Percentiles rank a stretch among this genome's conserved stretches.
phyloP scores from a whole-genome alignment of 1,140 invertebrate genomes.

The Alviniconcha marisindica region DNA sequence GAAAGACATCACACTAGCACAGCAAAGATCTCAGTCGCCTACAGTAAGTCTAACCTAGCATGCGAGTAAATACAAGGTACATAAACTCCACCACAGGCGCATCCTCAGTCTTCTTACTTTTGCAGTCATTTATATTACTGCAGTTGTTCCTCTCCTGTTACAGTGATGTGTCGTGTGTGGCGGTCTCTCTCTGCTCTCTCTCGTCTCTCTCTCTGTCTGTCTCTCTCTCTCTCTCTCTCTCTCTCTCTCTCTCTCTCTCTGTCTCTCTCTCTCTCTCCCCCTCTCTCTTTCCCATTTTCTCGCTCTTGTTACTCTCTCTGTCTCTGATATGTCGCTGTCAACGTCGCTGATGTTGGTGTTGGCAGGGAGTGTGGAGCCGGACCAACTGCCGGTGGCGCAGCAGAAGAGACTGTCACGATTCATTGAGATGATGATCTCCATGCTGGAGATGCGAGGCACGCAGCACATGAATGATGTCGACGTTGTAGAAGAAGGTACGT shows the following conservation, averaged over 20 bases:
- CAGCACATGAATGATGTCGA: slow-evolving; percentile 25
- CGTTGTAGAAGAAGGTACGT: neutral
- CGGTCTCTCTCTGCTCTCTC: slow-evolving; percentile 9
- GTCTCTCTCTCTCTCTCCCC: slow-evolving; percentile 3
- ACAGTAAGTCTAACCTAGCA: no score
- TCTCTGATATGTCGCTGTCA: neutral
- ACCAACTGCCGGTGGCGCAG: slow-evolving; percentile 29
- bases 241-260: slow-evolving; percentile 11
- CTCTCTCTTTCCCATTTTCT: neutral
- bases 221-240: slow-evolving; percentile 15
- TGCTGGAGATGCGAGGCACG: slow-evolving; percentile 25
- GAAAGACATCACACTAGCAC: no score
- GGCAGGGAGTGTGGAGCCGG: slow-evolving; percentile 29
- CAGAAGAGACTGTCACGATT: slow-evolving; percentile 28
- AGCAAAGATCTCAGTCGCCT: no score
- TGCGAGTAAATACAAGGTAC: no score
- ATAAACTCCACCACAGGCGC: no score
- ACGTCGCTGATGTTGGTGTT: neutral
- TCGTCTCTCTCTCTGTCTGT: neutral
- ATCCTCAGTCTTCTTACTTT: no score
- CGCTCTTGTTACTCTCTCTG: neutral
- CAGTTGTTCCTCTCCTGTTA: no score
- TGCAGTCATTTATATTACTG: no score
- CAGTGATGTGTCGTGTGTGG: no score
- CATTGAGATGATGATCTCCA: slow-evolving; percentile 36